Evolutionary conservation across 2,797 vertebrate genomes (phyloP), one percentile per base, ranked within the genome.

Genomic region (Tenualosa thibaudeaui): DNA sequence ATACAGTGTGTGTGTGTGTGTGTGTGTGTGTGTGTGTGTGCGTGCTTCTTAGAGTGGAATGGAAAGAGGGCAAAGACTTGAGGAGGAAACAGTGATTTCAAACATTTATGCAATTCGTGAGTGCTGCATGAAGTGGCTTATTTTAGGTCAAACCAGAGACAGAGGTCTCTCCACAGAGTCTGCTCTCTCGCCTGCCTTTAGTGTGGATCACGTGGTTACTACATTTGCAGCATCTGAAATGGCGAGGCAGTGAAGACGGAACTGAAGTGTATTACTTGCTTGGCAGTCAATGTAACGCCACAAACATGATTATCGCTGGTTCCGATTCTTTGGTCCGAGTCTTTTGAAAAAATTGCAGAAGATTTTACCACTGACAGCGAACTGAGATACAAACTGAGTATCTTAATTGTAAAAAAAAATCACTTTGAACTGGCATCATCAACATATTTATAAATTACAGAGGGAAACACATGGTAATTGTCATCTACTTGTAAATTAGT

Each of bases 391-490:
- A 51, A 53, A 15, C 51, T 62, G 58, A 62, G 19, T 13, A 26
- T 26, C 62, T 26, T 26, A 26, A 31, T 31, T 49, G 7, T 49
- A 49, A 5, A 49, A 49, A 8, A 49, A 49, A 49, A 49, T 1
- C 46, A 49, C 4, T 49, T 49, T 49, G 46, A 49, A 8, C 65
- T 37, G 65, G 13, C 12, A 40, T 40, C 65, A 71, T 71, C n/a
- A 5, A 54, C 86, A 90, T 85, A 58, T 81, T 88, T 54, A 86
- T 89, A 84, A 91, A 89, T 90, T 89, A 85, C 86, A 85, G 89
- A 88, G 71, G 3, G 85, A 85, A 56, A 22, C 31, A 60, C 82
- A 86, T 84, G 88, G 83, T 81, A 86, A 88, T n/a, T 90, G 89
- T 85, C 84, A 43, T 62, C 62, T 56, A 17, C 86, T 81, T 62